These are phyloP conservation scores for Orchestia grillus DNA, from an alignment of 1,140 invertebrate genomes.

Conservation along the genomic window DNA sequence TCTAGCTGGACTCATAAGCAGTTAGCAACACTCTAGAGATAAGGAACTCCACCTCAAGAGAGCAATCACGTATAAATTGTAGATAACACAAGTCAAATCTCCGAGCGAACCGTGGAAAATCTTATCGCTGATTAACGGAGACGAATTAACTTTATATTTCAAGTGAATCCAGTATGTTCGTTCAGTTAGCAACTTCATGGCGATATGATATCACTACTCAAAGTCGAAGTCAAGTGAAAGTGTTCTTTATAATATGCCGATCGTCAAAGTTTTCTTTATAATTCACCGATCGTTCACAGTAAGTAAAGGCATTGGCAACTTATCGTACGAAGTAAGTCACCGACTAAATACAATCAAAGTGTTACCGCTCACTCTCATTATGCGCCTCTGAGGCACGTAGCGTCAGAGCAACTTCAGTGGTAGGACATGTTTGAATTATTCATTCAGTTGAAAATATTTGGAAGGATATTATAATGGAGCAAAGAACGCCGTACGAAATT, in stretches of 20 bases:
- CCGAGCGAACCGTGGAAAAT: neutral
- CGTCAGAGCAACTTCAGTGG: too few relatives aligned
- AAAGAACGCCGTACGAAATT: too few relatives aligned
- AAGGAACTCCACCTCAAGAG: neutral
- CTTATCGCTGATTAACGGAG: neutral
- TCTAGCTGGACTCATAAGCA: neutral
- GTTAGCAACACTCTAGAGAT: neutral
- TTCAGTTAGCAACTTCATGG: neutral
- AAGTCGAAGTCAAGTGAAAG: too few relatives aligned
- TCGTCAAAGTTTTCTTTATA: too few relatives aligned
- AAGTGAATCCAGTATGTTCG: neutral
- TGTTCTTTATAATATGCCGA: neutral
- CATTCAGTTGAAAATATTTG: too few relatives aligned
- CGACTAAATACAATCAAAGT: neutral
- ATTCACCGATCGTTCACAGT: neutral
- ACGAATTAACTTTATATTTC: neutral
- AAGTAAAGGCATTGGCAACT: neutral
- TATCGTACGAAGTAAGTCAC: neutral
- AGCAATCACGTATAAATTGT: neutral
- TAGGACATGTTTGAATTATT: too few relatives aligned
- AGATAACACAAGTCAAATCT: neutral
- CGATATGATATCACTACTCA: neutral
- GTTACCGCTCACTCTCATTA: too few relatives aligned
- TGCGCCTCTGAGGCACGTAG: too few relatives aligned
- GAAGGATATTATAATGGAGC: too few relatives aligned